Conservation (phyloP, 1,140 invertebrate genomes). For the Philopotamus ludificatus region DNA sequence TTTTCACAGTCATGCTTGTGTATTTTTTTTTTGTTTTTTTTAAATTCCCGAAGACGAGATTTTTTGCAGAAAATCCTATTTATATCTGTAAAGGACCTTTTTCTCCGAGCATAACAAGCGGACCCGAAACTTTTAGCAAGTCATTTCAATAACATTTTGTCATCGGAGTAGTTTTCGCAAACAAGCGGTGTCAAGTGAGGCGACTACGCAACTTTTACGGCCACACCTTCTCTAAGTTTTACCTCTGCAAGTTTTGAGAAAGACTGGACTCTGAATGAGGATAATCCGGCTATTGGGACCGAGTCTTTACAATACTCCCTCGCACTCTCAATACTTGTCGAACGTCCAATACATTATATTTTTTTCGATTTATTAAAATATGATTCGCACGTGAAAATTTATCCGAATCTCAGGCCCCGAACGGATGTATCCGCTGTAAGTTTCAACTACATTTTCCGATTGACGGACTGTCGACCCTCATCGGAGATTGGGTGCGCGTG, state of each 20-base stretch:
- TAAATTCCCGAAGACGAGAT: constrained; percentile 5
- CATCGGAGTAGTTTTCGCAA: constrained; percentile 26
- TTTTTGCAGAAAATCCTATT: constrained; percentile 13
- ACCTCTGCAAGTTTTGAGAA: too few species aligned
- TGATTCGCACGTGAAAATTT: too few species aligned
- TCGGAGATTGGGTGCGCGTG: constrained; percentile 26
- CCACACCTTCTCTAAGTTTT: not conserved
- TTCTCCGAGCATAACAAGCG: not conserved
- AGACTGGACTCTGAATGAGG: too few species aligned
- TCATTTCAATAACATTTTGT: constrained; percentile 33
- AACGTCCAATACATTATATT: too few species aligned
- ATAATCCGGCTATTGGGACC: too few species aligned
- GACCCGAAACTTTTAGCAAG: constrained; percentile 20
- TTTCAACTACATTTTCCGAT: constrained; percentile 38
- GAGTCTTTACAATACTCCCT: too few species aligned
- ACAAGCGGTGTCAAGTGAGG: constrained; percentile 26
- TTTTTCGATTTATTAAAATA: too few species aligned
- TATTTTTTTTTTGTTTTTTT: constrained; percentile 1
- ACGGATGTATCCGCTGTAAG: too few species aligned
- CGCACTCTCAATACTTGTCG: too few species aligned
- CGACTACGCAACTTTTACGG: constrained; percentile 15
- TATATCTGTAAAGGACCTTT: constrained; percentile 15
- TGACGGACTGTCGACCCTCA: constrained; percentile 41
- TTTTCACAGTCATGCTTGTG: too few species aligned
- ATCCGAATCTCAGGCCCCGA: too few species aligned